Base-by-base conservation (phyloP, 2,113 vertebrate genomes). In the Malurus melanocephalus region DNA sequence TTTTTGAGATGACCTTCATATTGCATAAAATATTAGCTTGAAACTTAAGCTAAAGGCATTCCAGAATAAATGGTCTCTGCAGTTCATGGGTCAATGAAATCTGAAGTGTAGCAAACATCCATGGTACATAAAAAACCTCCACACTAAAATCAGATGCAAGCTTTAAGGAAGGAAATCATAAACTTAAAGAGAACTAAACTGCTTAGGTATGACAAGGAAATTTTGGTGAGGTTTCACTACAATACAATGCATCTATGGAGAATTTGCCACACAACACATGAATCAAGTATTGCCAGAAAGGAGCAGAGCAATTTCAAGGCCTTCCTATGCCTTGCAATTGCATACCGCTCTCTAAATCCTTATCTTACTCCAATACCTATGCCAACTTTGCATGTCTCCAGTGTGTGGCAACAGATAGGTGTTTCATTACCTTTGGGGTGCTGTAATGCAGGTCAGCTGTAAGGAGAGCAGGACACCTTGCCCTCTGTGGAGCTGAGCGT, bases 191-290 rank as follows among this genome's bases (percentile, higher is more conserved):
- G 17, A 89, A 67, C 24, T 64, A 59, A 87, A 85, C 14, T 26
- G 27, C 60, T 92, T 83, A 88, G 80, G 78, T 60, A 83, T 18
- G 16, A 80, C 85, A 72, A 30, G 91, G 82, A 92, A 49, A 57
- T 87, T 59, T 52, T 78, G 5, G 22, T 91, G 59, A 65, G 61
- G 62, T 91, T 83, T 85, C 82, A 78, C 53, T 67, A 21, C 43
- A 67, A 9, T 10, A 20, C 72, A 85, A 60, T 33, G 30, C 8
- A 7, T 67, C 60, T 64, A 10, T 67, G 82, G 76, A 94, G 87
- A 89, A 60, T 62, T 64, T 86, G n/a, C 42, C 60, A 57, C 45
- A 32, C 14, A n/a, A 27, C 22, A 40, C 22, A 8, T 64, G 49
- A 83, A 38, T 89, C 32, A 64, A 80, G 32, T 24, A 33, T 16